Evolutionary conservation across 2,888 invertebrate genomes (phyloP).

Genomic region (Thecophora atra): DNA sequence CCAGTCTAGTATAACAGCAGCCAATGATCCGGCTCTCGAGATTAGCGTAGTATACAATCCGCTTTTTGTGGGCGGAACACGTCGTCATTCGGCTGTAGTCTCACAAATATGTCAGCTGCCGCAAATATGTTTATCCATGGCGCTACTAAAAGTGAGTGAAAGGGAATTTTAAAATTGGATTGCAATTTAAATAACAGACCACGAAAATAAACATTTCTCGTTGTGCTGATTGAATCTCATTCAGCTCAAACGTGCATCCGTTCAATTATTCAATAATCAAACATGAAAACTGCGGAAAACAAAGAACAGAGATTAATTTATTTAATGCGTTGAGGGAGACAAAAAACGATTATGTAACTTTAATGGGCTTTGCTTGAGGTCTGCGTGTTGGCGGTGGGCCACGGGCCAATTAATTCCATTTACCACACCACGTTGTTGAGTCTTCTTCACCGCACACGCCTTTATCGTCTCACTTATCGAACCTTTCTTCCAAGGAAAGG

Average conservation of each 20-base stretch:
- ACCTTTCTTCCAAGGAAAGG: neutral
- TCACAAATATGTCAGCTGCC: neutral
- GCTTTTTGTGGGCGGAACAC: constrained; percentile 6
- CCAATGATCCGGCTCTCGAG: neutral
- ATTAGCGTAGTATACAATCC: constrained; percentile 28
- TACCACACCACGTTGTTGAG: too few relatives aligned
- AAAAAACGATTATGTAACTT: too few relatives aligned
- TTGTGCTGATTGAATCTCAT: neutral
- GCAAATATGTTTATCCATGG: neutral
- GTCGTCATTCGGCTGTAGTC: neutral
- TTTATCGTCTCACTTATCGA: neutral
- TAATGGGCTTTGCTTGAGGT: too few relatives aligned
- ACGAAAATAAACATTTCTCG: neutral
- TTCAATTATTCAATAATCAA: neutral
- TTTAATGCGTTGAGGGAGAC: too few relatives aligned
- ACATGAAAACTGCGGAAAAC: neutral
- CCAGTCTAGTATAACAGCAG: too few relatives aligned
- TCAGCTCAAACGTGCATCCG: neutral
- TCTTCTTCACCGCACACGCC: neutral
- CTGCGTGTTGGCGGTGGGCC: too few relatives aligned
- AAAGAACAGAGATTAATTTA: neutral
- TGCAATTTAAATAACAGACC: neutral
- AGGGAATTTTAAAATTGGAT: neutral
- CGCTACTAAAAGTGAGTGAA: neutral
- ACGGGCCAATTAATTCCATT: too few relatives aligned